Evolutionary conservation across 1,140 invertebrate species (phyloP).

Genomic region (Trigoniulus corallinus): DNA sequence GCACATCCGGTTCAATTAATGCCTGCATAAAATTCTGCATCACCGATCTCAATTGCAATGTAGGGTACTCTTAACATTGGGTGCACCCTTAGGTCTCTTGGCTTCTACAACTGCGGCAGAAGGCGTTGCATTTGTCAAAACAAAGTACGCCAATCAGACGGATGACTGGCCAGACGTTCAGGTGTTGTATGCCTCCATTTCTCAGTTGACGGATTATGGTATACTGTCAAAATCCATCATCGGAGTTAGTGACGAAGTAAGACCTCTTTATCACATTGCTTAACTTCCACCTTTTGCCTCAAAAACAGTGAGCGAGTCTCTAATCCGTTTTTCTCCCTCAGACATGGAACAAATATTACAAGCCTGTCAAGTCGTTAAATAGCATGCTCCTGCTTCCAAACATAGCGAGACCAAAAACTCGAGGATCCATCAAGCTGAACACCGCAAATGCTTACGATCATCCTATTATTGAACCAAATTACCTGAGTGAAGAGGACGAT

Average conservation of each 20-base stretch:
- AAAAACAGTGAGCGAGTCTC: too few species aligned
- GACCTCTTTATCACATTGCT: too few species aligned
- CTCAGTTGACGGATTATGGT: neutral
- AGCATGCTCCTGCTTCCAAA: conserved; percentile 73
- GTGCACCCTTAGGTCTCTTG: conserved; percentile 16
- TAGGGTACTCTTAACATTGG: conserved; percentile 21
- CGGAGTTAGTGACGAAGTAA: too few species aligned
- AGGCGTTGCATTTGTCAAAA: conserved; percentile 47
- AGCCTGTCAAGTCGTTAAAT: conserved; percentile 32
- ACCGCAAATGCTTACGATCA: conserved; percentile 73
- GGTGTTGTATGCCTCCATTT: conserved; percentile 43
- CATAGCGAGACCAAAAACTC: conserved; percentile 50
- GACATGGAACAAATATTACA: conserved; percentile 15
- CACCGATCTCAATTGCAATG: too few species aligned
- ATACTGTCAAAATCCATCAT: neutral
- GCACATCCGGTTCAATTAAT: too few species aligned
- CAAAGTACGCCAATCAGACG: too few species aligned
- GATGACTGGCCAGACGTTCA: too few species aligned
- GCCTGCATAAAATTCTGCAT: too few species aligned
- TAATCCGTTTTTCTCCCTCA: too few species aligned
- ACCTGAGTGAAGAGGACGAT: conserved; percentile 61
- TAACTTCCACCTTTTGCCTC: too few species aligned
- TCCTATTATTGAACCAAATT: conserved; percentile 84
- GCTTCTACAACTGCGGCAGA: conserved; percentile 35
- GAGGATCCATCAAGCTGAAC: conserved; percentile 57